Base-by-base conservation (phyloP, 2,797 vertebrate genomes). In the Anableps anableps region DNA sequence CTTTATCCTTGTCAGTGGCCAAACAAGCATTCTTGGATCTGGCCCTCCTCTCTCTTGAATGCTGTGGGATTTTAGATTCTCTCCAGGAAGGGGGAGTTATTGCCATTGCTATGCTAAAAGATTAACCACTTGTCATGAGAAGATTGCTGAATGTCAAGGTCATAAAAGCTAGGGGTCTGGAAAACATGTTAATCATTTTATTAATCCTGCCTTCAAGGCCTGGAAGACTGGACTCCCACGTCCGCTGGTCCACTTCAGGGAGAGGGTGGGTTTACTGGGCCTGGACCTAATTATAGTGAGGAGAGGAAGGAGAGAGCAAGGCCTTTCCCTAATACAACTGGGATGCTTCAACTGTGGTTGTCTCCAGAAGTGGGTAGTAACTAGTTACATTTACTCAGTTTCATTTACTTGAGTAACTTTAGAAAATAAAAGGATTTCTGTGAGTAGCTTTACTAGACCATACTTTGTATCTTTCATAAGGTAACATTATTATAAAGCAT, bases 71-170 rank as follows among this genome's bases (percentile, higher is more conserved):
- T 78, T 86, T 74, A 89, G 79, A 81, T 93, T 94, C 85, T 95
- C 88, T 92, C 88, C 86, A 91, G 83, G 80, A 86, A 83, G 73
- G 75, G 81, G 91, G 89, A 93, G 90, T 93, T 90, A 82, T 88
- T 85, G 80, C 85, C 58, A 76, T 31, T 43, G 53, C 74, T 53
- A 83, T 88, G 88, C 86, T 91, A 91, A 91, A 93, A 92, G 82
- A 90, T 88, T 86, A 90, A 88, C 79, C 83, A 86, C 88, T 91
- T 92, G 92, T 93, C 91, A 93, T 89, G 87, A 91, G 91, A 90
- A 94, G 86, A 93, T 91, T 88, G 88, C 77, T 93, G 82, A 93
- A 95, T 91, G 93, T 95, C 93, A 95, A 94, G 93, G 94, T 92
- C 90, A 90, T 91, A 93, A 92, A 95, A 94, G 83, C 78, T 21